These are phyloP conservation scores for Theropithecus gelada DNA, from an alignment of 2,113 vertebrate genomes.

Conservation along the genomic window DNA sequence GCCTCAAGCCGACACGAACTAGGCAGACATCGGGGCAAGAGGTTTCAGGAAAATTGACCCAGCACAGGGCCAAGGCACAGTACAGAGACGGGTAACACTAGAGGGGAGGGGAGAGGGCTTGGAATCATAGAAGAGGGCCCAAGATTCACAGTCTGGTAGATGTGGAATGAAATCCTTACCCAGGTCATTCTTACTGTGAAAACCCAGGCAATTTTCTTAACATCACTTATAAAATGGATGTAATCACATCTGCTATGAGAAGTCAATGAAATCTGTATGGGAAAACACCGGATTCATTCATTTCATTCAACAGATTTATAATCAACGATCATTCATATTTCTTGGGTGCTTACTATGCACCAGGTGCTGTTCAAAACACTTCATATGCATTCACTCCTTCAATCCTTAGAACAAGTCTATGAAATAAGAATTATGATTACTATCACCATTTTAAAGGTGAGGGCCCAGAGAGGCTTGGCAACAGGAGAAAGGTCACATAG, in stretches of 20 bases:
- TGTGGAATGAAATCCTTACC: background rate
- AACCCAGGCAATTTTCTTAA: background rate
- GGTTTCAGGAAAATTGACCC: background rate
- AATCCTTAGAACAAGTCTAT: background rate
- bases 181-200: background rate
- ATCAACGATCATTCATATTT: background rate
- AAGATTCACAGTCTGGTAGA: background rate
- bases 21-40: rapidly evolving
- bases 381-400: background rate
- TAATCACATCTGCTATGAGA: background rate
- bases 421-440: background rate
- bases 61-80: background rate
- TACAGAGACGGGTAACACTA: rapidly evolving
- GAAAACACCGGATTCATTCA: background rate
- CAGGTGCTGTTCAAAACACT: background rate
- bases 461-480: background rate
- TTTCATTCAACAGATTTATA: background rate
- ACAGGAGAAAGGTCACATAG: background rate
- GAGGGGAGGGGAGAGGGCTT: background rate
- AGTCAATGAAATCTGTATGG: background rate
- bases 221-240: background rate
- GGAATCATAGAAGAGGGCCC: rapidly evolving
- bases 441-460: background rate
- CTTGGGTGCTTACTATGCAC: background rate
- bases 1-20: background rate